Percentiles rank a stretch among this genome's conserved stretches.
Conservation (phyloP, 2,888 invertebrate genomes). For the Drosophila kanekoi region DNA sequence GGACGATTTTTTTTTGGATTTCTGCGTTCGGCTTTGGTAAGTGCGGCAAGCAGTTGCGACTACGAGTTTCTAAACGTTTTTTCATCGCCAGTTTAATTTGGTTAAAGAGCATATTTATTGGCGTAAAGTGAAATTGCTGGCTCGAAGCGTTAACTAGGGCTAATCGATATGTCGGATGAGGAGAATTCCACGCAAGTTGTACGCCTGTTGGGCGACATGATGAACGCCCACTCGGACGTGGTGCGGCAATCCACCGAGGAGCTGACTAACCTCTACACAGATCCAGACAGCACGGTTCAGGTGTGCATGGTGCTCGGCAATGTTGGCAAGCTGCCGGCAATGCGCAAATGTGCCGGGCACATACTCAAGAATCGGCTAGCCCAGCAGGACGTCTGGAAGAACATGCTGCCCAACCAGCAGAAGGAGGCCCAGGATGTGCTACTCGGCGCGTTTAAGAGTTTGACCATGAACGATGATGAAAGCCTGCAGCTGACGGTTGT, state of each 20-base stretch:
- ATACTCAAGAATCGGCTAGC: constrained; percentile 1
- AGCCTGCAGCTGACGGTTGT: neutral
- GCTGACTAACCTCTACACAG: neutral
- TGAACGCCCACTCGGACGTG: neutral
- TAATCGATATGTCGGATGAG: neutral
- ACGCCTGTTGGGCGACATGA: constrained; percentile 2
- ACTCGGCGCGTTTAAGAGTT: neutral
- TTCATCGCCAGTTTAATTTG: too few relatives aligned
- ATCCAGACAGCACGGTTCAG: constrained; percentile 6
- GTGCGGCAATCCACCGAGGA: constrained; percentile 3
- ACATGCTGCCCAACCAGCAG: neutral
- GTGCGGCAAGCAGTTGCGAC: too few relatives aligned
- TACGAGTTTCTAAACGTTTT: too few relatives aligned
- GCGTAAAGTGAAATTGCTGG: too few relatives aligned
- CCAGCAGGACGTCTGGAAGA: constrained; percentile 6
- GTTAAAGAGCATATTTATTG: too few relatives aligned
- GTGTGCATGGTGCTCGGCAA: constrained; percentile 2
- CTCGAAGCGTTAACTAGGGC: neutral
- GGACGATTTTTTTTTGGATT: too few relatives aligned
- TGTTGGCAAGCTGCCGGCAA: neutral
- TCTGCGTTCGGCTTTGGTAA: too few relatives aligned
- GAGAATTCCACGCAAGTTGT: neutral
- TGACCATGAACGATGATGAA: neutral
- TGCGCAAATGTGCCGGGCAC: constrained; percentile 11
- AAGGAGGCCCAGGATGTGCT: neutral